Percentiles rank a stretch among this genome's conserved stretches.
phyloP scores from a whole-genome alignment of 1,140 invertebrate genomes.

The Hypothenemus hampei region DNA sequence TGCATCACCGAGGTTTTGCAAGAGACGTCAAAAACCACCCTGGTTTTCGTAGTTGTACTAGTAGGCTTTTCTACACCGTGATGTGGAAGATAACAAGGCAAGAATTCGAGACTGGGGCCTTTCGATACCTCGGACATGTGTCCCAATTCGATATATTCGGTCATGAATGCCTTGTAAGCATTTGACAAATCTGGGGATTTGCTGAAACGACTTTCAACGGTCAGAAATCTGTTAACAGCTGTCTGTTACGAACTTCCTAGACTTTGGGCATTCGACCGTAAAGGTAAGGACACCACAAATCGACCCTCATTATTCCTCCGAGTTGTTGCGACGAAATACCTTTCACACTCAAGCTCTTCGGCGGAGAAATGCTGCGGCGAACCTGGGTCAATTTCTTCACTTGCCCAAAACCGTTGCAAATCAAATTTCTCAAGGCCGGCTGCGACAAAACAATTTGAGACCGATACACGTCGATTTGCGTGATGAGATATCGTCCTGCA shows the following conservation, averaged over 20 bases:
- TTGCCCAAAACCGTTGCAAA: conserved; percentile 16
- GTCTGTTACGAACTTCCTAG: conserved; percentile 9
- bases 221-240: conserved; percentile 11
- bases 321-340: conserved; percentile 5
- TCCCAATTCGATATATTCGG: conserved; percentile 7
- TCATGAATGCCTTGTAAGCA: conserved; percentile 5
- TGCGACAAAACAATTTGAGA: conserved; percentile 1
- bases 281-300: conserved; percentile 11
- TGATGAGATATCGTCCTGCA: neutral
- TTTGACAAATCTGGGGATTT: conserved; percentile 5
- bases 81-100: conserved; percentile 43
- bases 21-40: conserved; percentile 43
- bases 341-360: conserved; percentile 9
- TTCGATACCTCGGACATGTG: conserved; percentile 8
- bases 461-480: neutral
- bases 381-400: conserved; percentile 9
- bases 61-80: conserved; percentile 34
- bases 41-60: conserved; percentile 31
- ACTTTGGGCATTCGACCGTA: neutral
- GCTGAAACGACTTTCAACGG: conserved; percentile 6
- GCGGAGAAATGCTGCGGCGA: conserved; percentile 6
- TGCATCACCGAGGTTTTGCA: conserved; percentile 37
- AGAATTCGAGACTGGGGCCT: neutral
- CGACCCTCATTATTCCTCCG: neutral
- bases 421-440: conserved; percentile 1